Conservation (phyloP, 2,113 vertebrate species). For the Chlamydotis undulata region DNA sequence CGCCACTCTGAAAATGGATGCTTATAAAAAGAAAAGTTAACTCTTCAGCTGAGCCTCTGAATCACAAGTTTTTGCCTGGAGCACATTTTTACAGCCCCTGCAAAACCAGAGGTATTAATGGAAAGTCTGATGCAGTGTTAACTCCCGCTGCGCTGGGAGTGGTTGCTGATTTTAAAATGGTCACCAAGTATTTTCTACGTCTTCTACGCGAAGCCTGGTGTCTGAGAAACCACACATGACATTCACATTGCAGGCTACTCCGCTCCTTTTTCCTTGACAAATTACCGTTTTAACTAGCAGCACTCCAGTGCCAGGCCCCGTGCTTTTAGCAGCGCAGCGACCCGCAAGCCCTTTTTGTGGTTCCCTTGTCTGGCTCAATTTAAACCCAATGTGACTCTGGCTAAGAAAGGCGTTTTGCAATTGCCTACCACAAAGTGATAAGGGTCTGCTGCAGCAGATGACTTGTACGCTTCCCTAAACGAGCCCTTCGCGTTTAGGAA, state of each 20-base stretch:
- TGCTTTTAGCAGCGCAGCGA: neutral
- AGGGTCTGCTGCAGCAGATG: slow-evolving; percentile 27
- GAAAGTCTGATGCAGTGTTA: slow-evolving; percentile 49
- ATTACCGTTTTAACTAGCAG: neutral
- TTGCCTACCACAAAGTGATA: neutral
- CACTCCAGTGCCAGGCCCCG: neutral
- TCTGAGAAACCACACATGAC: neutral
- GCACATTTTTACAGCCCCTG: slow-evolving; percentile 25
- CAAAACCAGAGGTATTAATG: slow-evolving; percentile 54
- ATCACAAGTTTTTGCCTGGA: slow-evolving; percentile 24
- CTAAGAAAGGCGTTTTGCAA: slow-evolving; percentile 3
- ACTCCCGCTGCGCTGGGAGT: neutral
- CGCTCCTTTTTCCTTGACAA: neutral
- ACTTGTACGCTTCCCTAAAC: slow-evolving; percentile 12
- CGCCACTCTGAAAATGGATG: neutral
- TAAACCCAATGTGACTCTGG: neutral
- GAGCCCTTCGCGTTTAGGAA: slow-evolving; percentile 13
- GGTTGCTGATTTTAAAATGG: neutral
- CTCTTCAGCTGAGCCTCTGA: slow-evolving; percentile 21
- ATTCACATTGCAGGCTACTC: neutral
- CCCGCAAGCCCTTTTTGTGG: slow-evolving; percentile 38
- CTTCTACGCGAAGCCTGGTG: neutral
- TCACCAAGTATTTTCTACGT: neutral
- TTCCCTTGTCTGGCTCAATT: slow-evolving; percentile 36
- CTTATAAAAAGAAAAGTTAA: neutral